These are phyloP conservation scores for Pterocles orientalis DNA, from an alignment of 2,113 vertebrate species.

Conservation along the genomic window DNA sequence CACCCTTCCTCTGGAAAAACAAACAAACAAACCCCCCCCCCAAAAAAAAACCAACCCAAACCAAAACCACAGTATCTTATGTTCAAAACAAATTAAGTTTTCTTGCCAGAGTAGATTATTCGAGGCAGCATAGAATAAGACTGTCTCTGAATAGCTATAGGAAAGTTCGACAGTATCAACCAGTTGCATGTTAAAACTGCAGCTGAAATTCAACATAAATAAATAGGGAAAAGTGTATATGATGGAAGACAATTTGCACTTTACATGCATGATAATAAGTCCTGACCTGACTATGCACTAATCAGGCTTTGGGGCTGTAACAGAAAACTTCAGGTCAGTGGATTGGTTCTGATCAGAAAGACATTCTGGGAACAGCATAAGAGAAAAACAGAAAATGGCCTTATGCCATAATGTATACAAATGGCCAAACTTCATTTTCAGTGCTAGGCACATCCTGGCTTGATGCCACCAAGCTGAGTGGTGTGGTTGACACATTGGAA, in stretches of 20 bases:
- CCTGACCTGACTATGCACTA: background rate
- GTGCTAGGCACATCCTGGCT: background rate
- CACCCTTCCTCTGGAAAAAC: background rate
- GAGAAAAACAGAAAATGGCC: background rate
- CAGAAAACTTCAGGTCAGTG: background rate
- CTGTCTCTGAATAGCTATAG: background rate
- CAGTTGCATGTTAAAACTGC: background rate
- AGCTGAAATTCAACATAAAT: background rate
- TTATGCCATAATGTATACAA: background rate
- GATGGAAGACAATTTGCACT: background rate
- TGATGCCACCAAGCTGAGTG: background rate
- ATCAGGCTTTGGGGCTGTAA: background rate
- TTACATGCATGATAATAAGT: background rate
- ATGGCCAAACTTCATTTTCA: background rate
- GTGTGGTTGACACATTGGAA: fast-evolving
- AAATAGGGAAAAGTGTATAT: background rate
- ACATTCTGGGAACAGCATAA: background rate
- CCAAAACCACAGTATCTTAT: background rate
- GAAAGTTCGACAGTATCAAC: background rate
- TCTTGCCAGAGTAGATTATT: background rate
- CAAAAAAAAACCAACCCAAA: background rate
- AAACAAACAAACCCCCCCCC: background rate
- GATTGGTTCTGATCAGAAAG: background rate
- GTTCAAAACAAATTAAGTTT: background rate
- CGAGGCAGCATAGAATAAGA: background rate